Percentiles rank a stretch among this genome's conserved stretches.
Evolutionary conservation across 2,888 invertebrate species (phyloP).

Genomic region (Oxycera nigricornis): DNA sequence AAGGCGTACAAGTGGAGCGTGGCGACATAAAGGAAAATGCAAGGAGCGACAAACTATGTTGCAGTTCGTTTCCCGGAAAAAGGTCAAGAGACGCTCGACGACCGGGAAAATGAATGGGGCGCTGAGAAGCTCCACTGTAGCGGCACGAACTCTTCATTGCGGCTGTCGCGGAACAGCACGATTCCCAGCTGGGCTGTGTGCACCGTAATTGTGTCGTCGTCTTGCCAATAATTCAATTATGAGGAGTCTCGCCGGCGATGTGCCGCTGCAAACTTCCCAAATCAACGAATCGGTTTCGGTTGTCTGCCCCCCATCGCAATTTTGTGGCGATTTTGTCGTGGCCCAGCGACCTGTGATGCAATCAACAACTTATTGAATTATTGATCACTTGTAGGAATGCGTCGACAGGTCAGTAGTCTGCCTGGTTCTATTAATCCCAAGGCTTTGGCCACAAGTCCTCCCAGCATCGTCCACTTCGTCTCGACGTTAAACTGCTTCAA

Average conservation of each 20-base stretch:
- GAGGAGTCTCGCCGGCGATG: neutral
- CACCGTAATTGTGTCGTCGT: neutral
- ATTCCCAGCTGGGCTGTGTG: neutral
- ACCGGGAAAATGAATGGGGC: neutral
- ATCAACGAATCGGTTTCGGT: neutral
- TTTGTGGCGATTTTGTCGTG: neutral
- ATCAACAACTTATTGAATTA: conserved; percentile 22
- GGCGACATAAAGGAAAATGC: no score
- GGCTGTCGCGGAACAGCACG: neutral
- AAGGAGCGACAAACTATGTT: conserved; percentile 10
- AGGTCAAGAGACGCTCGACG: conserved; percentile 17
- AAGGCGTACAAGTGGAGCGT: neutral
- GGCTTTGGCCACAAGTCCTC: no score
- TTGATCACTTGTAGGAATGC: neutral
- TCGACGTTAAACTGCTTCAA: no score
- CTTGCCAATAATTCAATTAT: conserved; percentile 27
- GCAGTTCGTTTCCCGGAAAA: neutral
- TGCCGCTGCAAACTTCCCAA: neutral
- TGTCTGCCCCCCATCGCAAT: neutral
- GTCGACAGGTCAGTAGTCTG: conserved; percentile 8
- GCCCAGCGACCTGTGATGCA: neutral
- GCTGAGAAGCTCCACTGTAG: neutral
- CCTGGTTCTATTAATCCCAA: neutral
- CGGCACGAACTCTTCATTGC: neutral
- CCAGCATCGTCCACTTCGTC: no score